Evolutionary conservation across 92 coral and sea anemone species (phyloP).

Genomic region (Palythoa grandis): DNA sequence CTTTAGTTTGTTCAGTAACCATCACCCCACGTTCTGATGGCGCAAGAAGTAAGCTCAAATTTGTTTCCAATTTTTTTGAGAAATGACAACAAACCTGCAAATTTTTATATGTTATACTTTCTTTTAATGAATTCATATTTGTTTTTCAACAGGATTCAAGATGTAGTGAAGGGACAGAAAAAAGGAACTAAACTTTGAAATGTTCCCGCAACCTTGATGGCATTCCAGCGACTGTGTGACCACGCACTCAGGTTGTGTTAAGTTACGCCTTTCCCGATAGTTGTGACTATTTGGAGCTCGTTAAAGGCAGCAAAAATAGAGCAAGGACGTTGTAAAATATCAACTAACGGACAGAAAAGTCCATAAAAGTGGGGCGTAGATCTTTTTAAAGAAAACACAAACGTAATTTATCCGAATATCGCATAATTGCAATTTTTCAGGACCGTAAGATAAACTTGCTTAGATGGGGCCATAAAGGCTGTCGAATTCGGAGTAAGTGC

Average conservation of each 20-base stretch:
- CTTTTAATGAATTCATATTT: not conserved
- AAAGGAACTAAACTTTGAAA: not conserved
- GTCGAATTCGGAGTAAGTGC: not conserved
- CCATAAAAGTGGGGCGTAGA: not conserved
- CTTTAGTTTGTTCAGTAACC: too few relatives aligned
- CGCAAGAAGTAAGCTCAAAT: too few relatives aligned
- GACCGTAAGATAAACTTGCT: not conserved
- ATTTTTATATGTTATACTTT: too few relatives aligned
- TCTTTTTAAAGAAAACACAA: constrained; percentile 10
- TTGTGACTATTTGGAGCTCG: not conserved
- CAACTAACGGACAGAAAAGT: not conserved
- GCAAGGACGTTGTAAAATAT: constrained; percentile 6
- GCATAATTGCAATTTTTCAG: not conserved
- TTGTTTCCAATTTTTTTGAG: too few relatives aligned
- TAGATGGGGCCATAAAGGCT: not conserved
- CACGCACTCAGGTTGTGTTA: not conserved
- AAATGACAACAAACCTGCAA: too few relatives aligned
- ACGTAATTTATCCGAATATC: not conserved
- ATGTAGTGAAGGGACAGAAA: constrained; percentile 12
- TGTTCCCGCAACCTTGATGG: not conserved
- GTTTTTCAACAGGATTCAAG: constrained; percentile 13
- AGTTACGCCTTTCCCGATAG: not conserved
- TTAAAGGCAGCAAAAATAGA: not conserved
- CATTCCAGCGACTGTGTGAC: too few relatives aligned
- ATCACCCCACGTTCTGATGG: too few relatives aligned